Percentiles rank a stretch among this genome's conserved stretches.
These are phyloP conservation scores for Iguana delicatissima DNA, from an alignment of 2,797 vertebrate genomes.

Conservation along the genomic window DNA sequence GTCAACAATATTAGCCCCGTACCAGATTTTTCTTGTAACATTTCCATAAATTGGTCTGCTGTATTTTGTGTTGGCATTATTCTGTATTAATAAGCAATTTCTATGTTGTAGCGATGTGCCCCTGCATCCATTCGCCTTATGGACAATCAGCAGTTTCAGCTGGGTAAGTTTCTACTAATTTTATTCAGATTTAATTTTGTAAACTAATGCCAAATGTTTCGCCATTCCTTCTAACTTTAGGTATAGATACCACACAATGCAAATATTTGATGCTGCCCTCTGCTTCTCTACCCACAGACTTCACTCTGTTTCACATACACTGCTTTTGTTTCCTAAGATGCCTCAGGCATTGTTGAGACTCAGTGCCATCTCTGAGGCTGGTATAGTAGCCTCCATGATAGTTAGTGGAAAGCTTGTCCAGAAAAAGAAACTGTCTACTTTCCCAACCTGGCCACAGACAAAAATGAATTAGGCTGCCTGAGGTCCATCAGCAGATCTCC, in stretches of 20 bases:
- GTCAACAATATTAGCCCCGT: constrained; percentile 3
- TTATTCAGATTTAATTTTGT: not conserved
- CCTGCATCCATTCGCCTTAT: constrained; percentile 98
- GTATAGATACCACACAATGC: not conserved
- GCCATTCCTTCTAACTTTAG: not conserved
- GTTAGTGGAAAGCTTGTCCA: not conserved
- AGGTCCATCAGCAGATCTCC: not conserved
- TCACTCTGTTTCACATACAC: not conserved
- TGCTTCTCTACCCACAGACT: too few relatives aligned
- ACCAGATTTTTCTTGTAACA: not conserved
- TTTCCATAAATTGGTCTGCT: not conserved
- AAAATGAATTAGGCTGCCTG: not conserved
- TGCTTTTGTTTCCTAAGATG: not conserved
- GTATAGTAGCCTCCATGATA: not conserved
- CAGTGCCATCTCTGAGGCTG: not conserved
- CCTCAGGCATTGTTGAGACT: not conserved
- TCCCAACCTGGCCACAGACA: not conserved
- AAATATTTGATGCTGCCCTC: not conserved
- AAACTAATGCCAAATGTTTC: not conserved
- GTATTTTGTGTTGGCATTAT: not conserved
- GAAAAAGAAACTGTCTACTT: not conserved
- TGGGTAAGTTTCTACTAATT: constrained; percentile 87
- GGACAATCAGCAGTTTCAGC: constrained; percentile 97
- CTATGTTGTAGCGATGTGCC: constrained; percentile 90
- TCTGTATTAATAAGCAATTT: not conserved